These are phyloP conservation scores for Hirtodrosophila duncani DNA, from an alignment of 2,888 invertebrate genomes.

Conservation along the genomic window DNA sequence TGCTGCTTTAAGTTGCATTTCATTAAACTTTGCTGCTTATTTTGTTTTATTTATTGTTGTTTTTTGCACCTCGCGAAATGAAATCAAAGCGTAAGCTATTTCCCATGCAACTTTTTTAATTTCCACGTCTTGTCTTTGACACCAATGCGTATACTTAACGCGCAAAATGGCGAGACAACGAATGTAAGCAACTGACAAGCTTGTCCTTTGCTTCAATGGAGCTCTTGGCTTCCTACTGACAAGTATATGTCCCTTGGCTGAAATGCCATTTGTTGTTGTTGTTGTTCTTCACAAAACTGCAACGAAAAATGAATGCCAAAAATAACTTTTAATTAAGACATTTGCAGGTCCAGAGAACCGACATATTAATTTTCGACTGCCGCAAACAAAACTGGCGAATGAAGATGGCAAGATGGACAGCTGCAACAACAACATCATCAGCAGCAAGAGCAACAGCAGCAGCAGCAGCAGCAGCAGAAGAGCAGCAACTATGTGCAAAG, in stretches of 20 bases:
- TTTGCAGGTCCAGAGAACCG: slow-evolving; percentile 50
- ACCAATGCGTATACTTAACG: slow-evolving; percentile 53
- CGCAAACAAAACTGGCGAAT: slow-evolving; percentile 47
- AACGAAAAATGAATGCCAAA: slow-evolving; percentile 30
- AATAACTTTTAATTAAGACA: slow-evolving; percentile 66
- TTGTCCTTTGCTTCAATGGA: not conserved
- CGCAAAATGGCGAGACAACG: slow-evolving; percentile 12
- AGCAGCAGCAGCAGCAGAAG: slow-evolving; percentile 8
- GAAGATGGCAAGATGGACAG: slow-evolving; percentile 39
- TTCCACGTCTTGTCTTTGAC: slow-evolving; percentile 29
- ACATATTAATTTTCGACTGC: slow-evolving; percentile 60
- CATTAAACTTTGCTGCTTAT: slow-evolving; percentile 39
- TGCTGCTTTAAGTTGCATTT: slow-evolving; percentile 30
- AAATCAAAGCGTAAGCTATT: slow-evolving; percentile 34
- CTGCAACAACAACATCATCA: slow-evolving; percentile 11
- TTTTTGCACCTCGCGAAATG: slow-evolving; percentile 30
- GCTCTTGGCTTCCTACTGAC: slow-evolving; percentile 20
- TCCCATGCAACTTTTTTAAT: slow-evolving; percentile 34
- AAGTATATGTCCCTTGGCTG: slow-evolving; percentile 29
- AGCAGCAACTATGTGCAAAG: slow-evolving; percentile 42
- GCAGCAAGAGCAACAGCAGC: slow-evolving; percentile 16
- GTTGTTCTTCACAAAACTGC: slow-evolving; percentile 2
- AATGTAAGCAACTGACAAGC: slow-evolving; percentile 37
- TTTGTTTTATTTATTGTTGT: not conserved
- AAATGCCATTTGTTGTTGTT: slow-evolving; percentile 27